Evolutionary conservation across 1,140 invertebrate species (phyloP).

Genomic region (Thrips palmi): DNA sequence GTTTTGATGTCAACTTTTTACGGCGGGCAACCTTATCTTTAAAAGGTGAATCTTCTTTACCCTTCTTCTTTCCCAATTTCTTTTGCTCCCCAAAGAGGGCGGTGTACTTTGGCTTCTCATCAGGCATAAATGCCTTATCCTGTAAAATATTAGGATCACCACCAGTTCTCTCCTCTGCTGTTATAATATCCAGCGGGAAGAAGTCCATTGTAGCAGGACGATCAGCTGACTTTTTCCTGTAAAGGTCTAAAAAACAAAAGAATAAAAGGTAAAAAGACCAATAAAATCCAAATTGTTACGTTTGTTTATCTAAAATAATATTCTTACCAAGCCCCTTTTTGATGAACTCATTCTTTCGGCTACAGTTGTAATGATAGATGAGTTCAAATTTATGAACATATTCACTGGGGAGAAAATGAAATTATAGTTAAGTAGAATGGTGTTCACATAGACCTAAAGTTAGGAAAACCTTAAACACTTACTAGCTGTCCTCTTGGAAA

Average conservation of each 20-base stretch:
- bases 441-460: slow-evolving; percentile 1
- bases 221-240: slow-evolving; percentile 31
- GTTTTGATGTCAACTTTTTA: too few species aligned
- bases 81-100: slow-evolving; percentile 33
- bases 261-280: not conserved
- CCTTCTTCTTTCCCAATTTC: too few species aligned
- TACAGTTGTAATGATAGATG: slow-evolving; percentile 58
- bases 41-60: too few species aligned
- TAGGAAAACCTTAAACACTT: slow-evolving; percentile 24
- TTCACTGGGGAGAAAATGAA: slow-evolving; percentile 41
- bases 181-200: slow-evolving; percentile 49
- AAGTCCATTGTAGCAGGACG: slow-evolving; percentile 40
- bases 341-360: slow-evolving; percentile 57
- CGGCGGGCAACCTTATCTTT: too few species aligned
- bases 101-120: slow-evolving; percentile 29
- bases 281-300: not conserved
- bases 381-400: slow-evolving; percentile 48
- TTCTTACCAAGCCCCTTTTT: slow-evolving; percentile 57
- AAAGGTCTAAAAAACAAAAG: slow-evolving; percentile 28
- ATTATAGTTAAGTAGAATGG: slow-evolving; percentile 6
- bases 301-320: slow-evolving; percentile 1
- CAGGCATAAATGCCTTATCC: slow-evolving; percentile 34
- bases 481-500: slow-evolving; percentile 64
- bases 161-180: slow-evolving; percentile 42
- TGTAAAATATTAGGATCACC: slow-evolving; percentile 37